Evolutionary conservation across 2,797 vertebrate species (phyloP).

Genomic region (Crypturellus tataupa): DNA sequence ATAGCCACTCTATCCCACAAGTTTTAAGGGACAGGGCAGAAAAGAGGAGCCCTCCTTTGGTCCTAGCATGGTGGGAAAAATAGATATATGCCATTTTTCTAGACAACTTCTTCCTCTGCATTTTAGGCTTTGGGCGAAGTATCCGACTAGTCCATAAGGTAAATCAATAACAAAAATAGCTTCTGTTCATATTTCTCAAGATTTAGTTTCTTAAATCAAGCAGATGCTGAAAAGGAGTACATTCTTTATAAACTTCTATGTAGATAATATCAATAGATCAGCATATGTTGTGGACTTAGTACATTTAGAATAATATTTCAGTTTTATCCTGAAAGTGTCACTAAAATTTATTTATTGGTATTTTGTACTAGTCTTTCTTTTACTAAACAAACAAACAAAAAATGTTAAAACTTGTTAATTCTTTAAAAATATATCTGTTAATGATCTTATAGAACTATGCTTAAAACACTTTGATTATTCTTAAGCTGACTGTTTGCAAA

Average conservation of each 20-base stretch:
- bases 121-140: neutral
- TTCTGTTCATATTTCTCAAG: neutral
- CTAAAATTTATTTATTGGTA: neutral
- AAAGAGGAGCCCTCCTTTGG: neutral
- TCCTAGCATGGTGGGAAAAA: neutral
- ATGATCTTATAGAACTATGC: neutral
- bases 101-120: neutral
- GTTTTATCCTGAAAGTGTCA: neutral
- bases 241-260: neutral
- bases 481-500: neutral
- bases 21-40: neutral
- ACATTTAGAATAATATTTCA: neutral
- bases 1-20: neutral
- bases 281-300: neutral
- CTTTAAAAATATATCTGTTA: neutral
- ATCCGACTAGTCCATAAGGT: no score
- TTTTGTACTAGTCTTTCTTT: neutral
- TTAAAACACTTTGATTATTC: neutral
- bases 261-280: neutral
- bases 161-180: neutral
- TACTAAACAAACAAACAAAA: neutral
- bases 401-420: neutral
- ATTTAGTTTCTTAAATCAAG: neutral
- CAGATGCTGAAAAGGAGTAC: neutral
- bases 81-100: neutral